These are phyloP conservation scores for Callaeas wilsoni DNA, from an alignment of 2,113 vertebrate genomes.

Conservation along the genomic window DNA sequence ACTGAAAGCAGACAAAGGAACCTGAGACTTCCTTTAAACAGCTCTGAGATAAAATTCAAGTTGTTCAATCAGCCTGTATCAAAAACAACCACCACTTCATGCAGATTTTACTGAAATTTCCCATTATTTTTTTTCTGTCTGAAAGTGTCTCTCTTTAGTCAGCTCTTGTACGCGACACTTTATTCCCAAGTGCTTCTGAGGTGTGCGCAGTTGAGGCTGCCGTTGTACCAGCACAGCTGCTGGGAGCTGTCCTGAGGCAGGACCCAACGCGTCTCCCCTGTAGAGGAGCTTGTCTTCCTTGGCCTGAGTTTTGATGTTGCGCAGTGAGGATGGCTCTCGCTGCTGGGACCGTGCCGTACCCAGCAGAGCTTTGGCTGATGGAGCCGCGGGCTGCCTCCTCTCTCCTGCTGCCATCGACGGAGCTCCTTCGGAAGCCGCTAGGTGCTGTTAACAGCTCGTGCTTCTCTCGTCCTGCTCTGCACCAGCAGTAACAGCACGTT, in stretches of 20 bases:
- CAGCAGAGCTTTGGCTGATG: neutral
- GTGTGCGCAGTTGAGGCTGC: neutral
- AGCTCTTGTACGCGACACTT: rapidly evolving
- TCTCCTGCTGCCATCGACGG: neutral
- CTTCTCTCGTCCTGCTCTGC: neutral
- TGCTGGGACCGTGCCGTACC: neutral
- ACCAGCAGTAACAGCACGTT: neutral
- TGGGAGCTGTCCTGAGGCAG: neutral
- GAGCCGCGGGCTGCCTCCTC: neutral
- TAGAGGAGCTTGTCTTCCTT: neutral
- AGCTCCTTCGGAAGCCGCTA: neutral
- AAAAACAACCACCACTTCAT: neutral
- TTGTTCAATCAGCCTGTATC: neutral
- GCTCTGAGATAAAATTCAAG: neutral
- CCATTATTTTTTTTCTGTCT: neutral
- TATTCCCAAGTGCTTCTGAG: neutral
- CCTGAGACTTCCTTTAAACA: neutral
- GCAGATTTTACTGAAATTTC: neutral
- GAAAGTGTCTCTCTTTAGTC: neutral
- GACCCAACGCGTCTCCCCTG: neutral
- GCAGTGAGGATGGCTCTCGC: neutral
- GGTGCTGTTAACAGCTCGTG: neutral
- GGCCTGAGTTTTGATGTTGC: neutral
- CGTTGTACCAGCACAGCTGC: neutral
- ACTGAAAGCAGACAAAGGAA: neutral